Conservation (phyloP, 1,140 invertebrate species). For the Lepidurus packardi region DNA sequence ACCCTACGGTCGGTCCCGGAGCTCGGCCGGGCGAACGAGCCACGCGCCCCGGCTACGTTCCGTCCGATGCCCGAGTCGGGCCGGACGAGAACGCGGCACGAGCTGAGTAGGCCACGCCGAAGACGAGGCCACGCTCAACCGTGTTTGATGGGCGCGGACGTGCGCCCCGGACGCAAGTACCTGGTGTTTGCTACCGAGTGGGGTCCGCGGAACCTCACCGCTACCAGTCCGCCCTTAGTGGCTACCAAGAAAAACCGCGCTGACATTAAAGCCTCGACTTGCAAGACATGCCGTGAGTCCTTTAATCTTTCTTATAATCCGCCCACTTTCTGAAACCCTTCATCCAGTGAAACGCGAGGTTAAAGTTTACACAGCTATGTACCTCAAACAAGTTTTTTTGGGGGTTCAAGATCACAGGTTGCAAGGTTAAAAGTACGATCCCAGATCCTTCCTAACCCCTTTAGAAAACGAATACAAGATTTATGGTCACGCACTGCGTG, state of each 20-base stretch:
- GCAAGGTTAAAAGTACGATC: no score
- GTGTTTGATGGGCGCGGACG: slow-evolving; percentile 50
- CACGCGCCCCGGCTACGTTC: no score
- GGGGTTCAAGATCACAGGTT: no score
- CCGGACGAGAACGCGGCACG: slow-evolving; percentile 40
- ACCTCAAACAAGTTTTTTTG: no score
- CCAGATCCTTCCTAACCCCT: no score
- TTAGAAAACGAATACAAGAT: no score
- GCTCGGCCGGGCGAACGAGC: no score
- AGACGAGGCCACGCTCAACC: slow-evolving; percentile 13
- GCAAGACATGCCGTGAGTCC: slow-evolving; percentile 56
- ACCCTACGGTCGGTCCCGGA: no score
- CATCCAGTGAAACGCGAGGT: no score
- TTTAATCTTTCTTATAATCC: not conserved
- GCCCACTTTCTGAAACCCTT: not conserved
- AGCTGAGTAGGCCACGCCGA: slow-evolving; percentile 39
- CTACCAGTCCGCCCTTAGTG: slow-evolving; percentile 55
- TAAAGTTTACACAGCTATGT: no score
- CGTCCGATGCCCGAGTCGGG: slow-evolving; percentile 42
- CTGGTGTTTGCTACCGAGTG: slow-evolving; percentile 60
- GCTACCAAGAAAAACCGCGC: slow-evolving; percentile 50
- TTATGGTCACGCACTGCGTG: no score
- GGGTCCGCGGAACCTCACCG: slow-evolving; percentile 58
- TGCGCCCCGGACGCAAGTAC: slow-evolving; percentile 58
- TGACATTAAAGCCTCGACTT: slow-evolving; percentile 52